A percentile compares a stretch with the other conserved stretches of the same genome.
Conservation (phyloP, 92 coral and sea anemone species). For the Ricordea florida region DNA sequence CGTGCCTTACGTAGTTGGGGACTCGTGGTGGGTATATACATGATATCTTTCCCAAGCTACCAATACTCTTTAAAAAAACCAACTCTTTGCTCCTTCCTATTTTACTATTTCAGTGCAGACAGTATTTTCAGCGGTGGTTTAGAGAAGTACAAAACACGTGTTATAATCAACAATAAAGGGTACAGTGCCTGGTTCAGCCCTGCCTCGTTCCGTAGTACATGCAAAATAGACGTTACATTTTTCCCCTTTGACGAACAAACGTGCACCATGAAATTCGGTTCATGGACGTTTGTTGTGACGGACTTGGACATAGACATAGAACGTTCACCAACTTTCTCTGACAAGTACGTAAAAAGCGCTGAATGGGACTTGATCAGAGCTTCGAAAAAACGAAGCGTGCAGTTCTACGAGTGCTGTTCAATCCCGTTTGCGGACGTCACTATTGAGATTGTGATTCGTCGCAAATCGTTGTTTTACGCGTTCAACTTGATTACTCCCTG, state of each 20-base stretch:
- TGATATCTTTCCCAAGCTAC: no score
- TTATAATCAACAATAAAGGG: slow-evolving; percentile 71
- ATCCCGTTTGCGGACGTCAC: slow-evolving; percentile 77
- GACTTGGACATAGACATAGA: slow-evolving; percentile 74
- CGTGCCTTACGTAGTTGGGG: no score
- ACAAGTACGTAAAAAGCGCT: slow-evolving; percentile 73
- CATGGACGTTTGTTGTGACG: slow-evolving; percentile 81
- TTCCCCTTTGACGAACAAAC: slow-evolving; percentile 91
- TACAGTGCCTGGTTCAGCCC: slow-evolving; percentile 83
- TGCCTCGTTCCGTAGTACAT: slow-evolving; percentile 86
- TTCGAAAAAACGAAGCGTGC: slow-evolving; percentile 42
- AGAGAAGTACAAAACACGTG: slow-evolving; percentile 88
- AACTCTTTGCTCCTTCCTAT: neutral
- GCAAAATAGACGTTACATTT: slow-evolving; percentile 79
- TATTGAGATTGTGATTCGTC: slow-evolving; percentile 70
- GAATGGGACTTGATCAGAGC: slow-evolving; percentile 82
- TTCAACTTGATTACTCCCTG: slow-evolving; percentile 90
- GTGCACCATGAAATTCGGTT: slow-evolving; percentile 91
- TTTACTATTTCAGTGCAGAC: slow-evolving; percentile 72
- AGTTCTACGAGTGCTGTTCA: slow-evolving; percentile 69
- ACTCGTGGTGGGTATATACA: no score
- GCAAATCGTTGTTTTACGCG: slow-evolving; percentile 80
- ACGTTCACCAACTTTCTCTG: slow-evolving; percentile 47
- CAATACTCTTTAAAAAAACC: no score
- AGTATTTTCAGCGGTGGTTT: slow-evolving; percentile 83